Conservation (phyloP, 2,888 invertebrate species). For the Encarsia formosa region DNA sequence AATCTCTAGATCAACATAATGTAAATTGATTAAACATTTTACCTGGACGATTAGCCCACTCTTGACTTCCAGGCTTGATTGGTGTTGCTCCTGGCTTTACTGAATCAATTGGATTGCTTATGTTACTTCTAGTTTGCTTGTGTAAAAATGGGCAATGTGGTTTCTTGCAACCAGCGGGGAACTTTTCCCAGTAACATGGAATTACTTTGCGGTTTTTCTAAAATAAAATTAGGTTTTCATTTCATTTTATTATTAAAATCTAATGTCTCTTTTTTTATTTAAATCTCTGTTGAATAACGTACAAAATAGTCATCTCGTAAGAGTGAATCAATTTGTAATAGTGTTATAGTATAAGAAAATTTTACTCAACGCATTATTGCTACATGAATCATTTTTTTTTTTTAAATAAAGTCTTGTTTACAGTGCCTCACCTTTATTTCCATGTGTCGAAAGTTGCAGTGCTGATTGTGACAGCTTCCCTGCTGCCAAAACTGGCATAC, state of each 20-base stretch:
- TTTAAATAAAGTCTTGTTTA: slow-evolving; percentile 11
- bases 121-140: slow-evolving; percentile 38
- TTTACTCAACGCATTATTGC: too few relatives aligned
- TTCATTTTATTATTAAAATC: too few relatives aligned
- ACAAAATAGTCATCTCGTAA: too few relatives aligned
- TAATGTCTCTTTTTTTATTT: too few relatives aligned
- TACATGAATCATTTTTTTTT: too few relatives aligned
- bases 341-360: too few relatives aligned
- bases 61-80: slow-evolving; percentile 42
- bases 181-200: slow-evolving; percentile 84
- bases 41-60: slow-evolving; percentile 48
- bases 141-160: slow-evolving; percentile 82
- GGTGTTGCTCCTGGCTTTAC: slow-evolving; percentile 36
- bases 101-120: slow-evolving; percentile 38
- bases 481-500: slow-evolving; percentile 80
- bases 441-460: slow-evolving; percentile 82
- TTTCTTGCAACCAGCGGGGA: slow-evolving; percentile 80
- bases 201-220: slow-evolving; percentile 79
- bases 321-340: too few relatives aligned
- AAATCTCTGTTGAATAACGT: too few relatives aligned
- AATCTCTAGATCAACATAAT: too few relatives aligned
- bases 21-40: slow-evolving; percentile 16
- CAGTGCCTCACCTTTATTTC: slow-evolving; percentile 64
- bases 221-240: too few relatives aligned
- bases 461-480: slow-evolving; percentile 72